Evolutionary conservation across 2,888 invertebrate species (phyloP), one percentile per base, ranked within the genome.

Genomic region (Drosophila quinaria): DNA sequence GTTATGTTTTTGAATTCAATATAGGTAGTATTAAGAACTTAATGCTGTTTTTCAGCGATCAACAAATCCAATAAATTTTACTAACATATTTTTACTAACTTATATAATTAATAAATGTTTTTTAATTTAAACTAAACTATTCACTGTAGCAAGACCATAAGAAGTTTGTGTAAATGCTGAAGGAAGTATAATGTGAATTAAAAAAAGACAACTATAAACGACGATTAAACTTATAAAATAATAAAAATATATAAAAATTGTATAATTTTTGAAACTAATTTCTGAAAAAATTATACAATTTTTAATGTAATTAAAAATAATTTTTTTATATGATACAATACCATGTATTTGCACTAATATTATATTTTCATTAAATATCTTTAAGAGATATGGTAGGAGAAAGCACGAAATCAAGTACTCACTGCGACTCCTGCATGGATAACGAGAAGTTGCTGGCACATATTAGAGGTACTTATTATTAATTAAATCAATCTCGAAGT

Each of bases 371-470:
- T 47, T 47, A 37, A 47, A 58, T 58, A 58, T 58, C 46, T 58
- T 58, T 47, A 58, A 58, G 58, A 58, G 58, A 58, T 58, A 58
- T 58, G 58, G 58, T 58, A 58, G 58, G 58, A 47, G 58, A 47
- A 29, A 58, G 58, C 58, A 46, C 58, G 19, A 47, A 58, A 25
- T 37, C 58, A 9, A 58, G 58, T 29, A 25, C 46, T 29, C 46
- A 58, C 15, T 46, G 58, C 47, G 58, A 58, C 29, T 37, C 47
- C 37, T 47, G 58, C 1, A 47, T 58, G 58, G 58, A 58, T n/a
- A 58, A 58, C n/a, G 58, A 58, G 25, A 58, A 58, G 4, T 17
- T 58, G 22, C 25, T 58, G 47, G 25, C 29, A 4, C 47, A 47
- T 13, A 58, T 58, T 13, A 37, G 29, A 47, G 58, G 58, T 58